These are phyloP conservation scores for Pygoscelis antarcticus DNA, from an alignment of 2,113 vertebrate species.

Conservation along the genomic window DNA sequence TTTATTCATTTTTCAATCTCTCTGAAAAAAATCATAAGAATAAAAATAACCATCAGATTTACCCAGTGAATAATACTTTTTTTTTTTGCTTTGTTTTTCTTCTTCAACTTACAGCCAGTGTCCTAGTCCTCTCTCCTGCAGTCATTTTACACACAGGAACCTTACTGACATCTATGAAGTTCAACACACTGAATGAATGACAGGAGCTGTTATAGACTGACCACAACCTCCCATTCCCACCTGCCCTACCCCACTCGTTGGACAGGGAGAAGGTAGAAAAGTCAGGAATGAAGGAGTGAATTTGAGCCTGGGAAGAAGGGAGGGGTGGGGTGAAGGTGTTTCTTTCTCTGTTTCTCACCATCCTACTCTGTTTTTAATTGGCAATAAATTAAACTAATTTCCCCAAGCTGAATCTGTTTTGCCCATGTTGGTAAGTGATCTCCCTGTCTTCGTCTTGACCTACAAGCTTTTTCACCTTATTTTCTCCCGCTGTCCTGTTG, in stretches of 20 bases:
- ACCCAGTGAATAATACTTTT: neutral
- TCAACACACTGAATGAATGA: neutral
- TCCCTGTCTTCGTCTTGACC: neutral
- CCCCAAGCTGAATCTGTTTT: neutral
- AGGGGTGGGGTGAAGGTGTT: neutral
- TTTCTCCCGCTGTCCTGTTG: neutral
- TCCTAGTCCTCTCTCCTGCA: neutral
- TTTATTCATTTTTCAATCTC: neutral
- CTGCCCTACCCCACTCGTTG: rapidly evolving
- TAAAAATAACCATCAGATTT: neutral
- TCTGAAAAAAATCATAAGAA: neutral
- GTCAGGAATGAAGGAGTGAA: neutral
- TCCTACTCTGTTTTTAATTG: neutral
- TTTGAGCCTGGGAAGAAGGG: neutral
- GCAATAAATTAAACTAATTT: neutral
- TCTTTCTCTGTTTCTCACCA: neutral
- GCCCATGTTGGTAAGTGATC: neutral
- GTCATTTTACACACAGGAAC: neutral
- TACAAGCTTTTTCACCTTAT: neutral
- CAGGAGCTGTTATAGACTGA: neutral
- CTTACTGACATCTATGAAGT: neutral
- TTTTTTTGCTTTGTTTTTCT: neutral
- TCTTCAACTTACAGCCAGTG: neutral
- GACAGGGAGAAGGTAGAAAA: neutral
- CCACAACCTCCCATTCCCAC: neutral